phyloP scores from a whole-genome alignment of 2,797 vertebrate genomes.

The Glossophaga mutica region DNA sequence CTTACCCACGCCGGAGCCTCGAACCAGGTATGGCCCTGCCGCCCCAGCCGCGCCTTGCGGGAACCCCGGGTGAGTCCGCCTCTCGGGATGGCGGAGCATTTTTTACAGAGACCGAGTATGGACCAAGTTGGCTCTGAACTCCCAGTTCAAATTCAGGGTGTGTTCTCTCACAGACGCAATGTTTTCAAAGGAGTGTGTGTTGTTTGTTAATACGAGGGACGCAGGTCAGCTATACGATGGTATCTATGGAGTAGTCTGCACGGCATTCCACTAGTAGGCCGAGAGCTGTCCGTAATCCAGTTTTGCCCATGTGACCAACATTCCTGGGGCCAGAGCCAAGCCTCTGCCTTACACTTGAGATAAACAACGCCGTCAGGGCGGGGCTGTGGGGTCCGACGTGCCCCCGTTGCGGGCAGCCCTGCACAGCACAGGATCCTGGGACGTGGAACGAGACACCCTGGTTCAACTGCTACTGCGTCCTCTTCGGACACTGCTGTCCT shows the following conservation, averaged over 20 bases:
- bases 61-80: neutral
- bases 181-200: neutral
- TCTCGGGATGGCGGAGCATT: neutral
- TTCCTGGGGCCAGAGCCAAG: neutral
- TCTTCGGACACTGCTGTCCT: neutral
- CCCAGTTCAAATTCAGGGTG: neutral
- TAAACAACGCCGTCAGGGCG: neutral
- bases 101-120: neutral
- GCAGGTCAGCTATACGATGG: neutral
- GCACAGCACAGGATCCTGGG: neutral
- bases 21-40: accelerated
- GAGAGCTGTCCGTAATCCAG: neutral
- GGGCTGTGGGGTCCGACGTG: neutral
- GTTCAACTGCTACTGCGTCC: neutral
- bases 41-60: neutral
- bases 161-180: neutral
- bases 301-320: neutral
- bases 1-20: neutral
- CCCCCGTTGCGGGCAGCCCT: accelerated
- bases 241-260: neutral
- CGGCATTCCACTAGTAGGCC: neutral
- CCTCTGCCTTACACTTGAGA: neutral
- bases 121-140: neutral
- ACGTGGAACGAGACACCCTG: neutral
- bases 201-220: neutral